Percentiles rank a stretch among this genome's conserved stretches.
These are phyloP conservation scores for Tridacna crocea DNA, from an alignment of 2,888 invertebrate species.

Conservation along the genomic window DNA sequence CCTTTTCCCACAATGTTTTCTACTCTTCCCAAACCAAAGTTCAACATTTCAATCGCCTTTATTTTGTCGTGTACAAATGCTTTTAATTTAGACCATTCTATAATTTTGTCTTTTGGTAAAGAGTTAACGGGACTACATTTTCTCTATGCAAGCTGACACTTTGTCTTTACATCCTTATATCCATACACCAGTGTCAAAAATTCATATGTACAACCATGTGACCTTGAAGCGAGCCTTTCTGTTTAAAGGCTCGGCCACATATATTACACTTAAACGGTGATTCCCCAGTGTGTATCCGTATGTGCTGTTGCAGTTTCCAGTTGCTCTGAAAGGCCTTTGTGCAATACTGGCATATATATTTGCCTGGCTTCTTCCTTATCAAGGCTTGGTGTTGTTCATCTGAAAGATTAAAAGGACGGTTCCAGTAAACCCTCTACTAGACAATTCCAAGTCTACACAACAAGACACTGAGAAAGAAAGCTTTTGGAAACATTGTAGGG, in stretches of 20 bases:
- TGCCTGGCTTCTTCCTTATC: not conserved
- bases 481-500: too few relatives aligned
- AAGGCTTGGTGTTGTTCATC: not conserved
- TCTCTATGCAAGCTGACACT: too few relatives aligned
- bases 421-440: too few relatives aligned
- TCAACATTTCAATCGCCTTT: not conserved
- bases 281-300: slow-evolving; percentile 29
- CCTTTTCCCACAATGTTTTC: not conserved
- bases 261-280: slow-evolving; percentile 31
- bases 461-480: too few relatives aligned
- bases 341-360: slow-evolving; percentile 87
- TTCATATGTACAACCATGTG: slow-evolving; percentile 18
- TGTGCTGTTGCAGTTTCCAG: slow-evolving; percentile 12
- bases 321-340: slow-evolving; percentile 87
- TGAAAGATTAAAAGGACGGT: too few relatives aligned
- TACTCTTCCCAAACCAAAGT: not conserved
- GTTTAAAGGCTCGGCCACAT: slow-evolving; percentile 27
- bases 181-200: not conserved
- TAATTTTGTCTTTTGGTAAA: not conserved
- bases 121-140: too few relatives aligned
- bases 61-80: not conserved
- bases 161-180: too few relatives aligned
- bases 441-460: too few relatives aligned
- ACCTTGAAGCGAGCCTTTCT: slow-evolving; percentile 23
- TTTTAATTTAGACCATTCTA: not conserved